Percentiles rank a stretch among this genome's conserved stretches.
Conservation (phyloP, 2,797 vertebrate genomes). For the Anguilla marmorata region DNA sequence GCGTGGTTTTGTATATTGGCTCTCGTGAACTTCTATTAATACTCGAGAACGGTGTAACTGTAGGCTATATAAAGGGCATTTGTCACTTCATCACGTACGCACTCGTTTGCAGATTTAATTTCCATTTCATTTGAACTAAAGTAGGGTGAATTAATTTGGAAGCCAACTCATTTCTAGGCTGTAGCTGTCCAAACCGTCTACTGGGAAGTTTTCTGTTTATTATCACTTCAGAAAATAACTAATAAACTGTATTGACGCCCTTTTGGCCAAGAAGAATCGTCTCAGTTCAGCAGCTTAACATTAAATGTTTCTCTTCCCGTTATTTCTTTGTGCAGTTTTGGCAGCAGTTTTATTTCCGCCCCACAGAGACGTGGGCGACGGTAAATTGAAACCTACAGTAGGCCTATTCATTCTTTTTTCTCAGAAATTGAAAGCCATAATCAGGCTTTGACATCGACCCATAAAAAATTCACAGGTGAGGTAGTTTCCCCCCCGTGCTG, state of each 20-base stretch:
- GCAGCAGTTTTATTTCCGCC: not conserved
- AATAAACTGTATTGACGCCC: too few species aligned
- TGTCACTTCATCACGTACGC: not conserved
- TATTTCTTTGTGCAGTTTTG: not conserved
- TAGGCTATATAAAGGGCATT: not conserved
- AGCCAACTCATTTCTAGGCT: too few species aligned
- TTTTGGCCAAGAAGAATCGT: not conserved
- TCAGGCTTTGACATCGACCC: not conserved
- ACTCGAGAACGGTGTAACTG: not conserved
- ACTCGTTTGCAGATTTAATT: not conserved
- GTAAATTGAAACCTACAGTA: not conserved
- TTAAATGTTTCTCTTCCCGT: not conserved
- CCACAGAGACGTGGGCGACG: not conserved
- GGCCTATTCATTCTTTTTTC: not conserved
- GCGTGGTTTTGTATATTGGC: not conserved
- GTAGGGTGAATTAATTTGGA: not conserved
- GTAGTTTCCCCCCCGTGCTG: not conserved
- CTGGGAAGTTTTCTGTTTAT: too few species aligned
- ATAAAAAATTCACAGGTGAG: constrained; percentile 6
- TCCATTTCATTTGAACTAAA: not conserved
- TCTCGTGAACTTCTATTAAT: not conserved
- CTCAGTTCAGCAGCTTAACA: not conserved
- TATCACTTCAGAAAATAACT: too few species aligned
- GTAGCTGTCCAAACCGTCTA: too few species aligned
- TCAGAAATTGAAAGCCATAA: not conserved